Base-by-base conservation (phyloP, 2,113 vertebrate genomes). In the Empidonax alnorum region DNA sequence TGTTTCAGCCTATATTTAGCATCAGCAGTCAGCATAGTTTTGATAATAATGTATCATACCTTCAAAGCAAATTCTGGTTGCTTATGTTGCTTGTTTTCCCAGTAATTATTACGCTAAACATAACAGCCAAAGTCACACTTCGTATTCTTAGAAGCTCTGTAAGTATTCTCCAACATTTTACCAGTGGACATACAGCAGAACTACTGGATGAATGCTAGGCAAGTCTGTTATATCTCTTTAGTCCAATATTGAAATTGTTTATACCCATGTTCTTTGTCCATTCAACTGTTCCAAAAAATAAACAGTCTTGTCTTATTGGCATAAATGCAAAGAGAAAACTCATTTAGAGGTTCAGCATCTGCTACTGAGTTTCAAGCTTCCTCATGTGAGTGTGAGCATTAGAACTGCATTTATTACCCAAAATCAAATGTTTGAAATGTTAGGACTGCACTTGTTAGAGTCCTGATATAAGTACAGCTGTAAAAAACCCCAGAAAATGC, bases 1-100 rank as follows among this genome's bases (percentile, higher is more conserved):
- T 53, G 79, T 84, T 96, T 95, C 84, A 75, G 58, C 76, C 90
- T 97, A 72, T 95, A 94, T 93, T 96, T 96, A 96, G 94, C 72
- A 94, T 50, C 12, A 91, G 31, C 66, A 84, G n/a, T 68, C 86
- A 50, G 91, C 56, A 81, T 84, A 96, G 28, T 94, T 95, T 93
- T 92, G 89, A 94, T 96, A 96, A 96, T 84, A 78, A 93, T 23
- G 23, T 94, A 67, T 90, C 58, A 8, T 61, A 72, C 84, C 82
- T 90, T 88, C 87, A 93, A 67, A 87, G 86, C 78, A 96, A 90
- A 86, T 83, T 61, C 68, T 94, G 53, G 62, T 90, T 81, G 71
- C 68, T 59, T 68, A 55, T 81, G 73, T 67, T 90, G 71, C 50
- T 85, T 61, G 37, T 79, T 97, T 96, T 85, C 77, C 79, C 49